Base-by-base conservation (phyloP, 2,113 vertebrate species). In the Casuarius casuarius region DNA sequence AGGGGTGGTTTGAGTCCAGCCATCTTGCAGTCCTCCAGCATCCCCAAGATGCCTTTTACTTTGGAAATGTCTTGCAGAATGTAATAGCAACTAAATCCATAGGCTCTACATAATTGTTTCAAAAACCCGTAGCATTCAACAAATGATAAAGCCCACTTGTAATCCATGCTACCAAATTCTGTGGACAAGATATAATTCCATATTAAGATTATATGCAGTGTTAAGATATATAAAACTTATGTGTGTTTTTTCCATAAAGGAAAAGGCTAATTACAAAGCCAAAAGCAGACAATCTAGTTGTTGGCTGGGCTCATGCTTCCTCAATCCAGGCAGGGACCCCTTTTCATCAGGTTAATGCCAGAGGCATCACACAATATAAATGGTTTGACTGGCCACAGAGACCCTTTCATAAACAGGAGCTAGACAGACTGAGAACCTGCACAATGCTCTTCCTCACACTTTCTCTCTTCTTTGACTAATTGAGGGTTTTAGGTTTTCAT, bases 21-120 rank as follows among this genome's bases (percentile, higher is more conserved):
- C 4, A 35, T 26, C 29, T 81, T 66, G 10, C 12, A 71, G 29
- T 67, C 33, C n/a, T 74, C 56, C 21, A 42, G 17, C 7, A 76
- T 61, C 14, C 26, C 12, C 20, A 31, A 66, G 12, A 58, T 25
- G 5, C 22, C 48, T 29, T 13, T 86, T 44, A 29, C 31, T 85
- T 83, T 35, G 25, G 49, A 87, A 94, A 44, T 1, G 0, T 56
- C 31, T 89, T 86, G n/a, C 33, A 78, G 38, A 48, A 63, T 56
- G 26, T 7, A 33, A 25, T 48, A 67, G 59, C 46, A 74, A 68
- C 21, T 46, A 61, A 74, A 73, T 1, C 2, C 19, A 25, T 3
- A 2, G 5, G 14, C 5, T n/a, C 42, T 48, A 42, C 1, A 31
- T 10, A 22, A 40, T 0, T 1, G 2, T 59, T 54, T 73, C 21